phyloP scores from a whole-genome alignment of 2,113 vertebrate genomes.

The Erythrocercus mccallii region DNA sequence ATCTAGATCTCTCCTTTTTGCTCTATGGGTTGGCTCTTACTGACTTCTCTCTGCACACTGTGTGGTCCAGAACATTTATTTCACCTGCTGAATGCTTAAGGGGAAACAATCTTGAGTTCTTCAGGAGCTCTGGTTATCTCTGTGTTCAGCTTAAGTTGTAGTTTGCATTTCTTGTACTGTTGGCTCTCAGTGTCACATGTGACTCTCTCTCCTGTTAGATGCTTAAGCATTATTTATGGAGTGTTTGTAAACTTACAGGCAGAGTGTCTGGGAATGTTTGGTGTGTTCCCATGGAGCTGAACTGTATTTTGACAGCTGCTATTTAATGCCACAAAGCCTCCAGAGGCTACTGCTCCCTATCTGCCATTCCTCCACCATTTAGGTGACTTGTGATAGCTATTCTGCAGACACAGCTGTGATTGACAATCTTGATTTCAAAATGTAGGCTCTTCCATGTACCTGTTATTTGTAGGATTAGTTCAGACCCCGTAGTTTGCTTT shows the following conservation, averaged over 20 bases:
- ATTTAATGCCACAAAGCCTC: background rate
- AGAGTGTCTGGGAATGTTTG: constrained; percentile 13
- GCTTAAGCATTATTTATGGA: background rate
- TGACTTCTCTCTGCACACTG: background rate
- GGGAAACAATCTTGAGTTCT: background rate
- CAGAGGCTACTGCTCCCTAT: background rate
- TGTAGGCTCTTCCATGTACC: background rate
- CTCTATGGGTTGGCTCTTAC: background rate
- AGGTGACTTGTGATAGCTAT: background rate
- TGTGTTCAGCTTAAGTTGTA: background rate
- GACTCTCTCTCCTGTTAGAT: background rate
- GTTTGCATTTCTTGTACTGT: background rate
- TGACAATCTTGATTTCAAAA: background rate
- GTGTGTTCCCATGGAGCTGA: background rate
- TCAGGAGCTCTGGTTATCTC: background rate
- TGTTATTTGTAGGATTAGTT: background rate
- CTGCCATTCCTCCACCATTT: background rate
- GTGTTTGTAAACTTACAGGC: constrained; percentile 10
- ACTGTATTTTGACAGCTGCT: constrained; percentile 25
- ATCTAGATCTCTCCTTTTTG: background rate
- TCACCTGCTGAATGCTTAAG: background rate
- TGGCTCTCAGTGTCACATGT: background rate
- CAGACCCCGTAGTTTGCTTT: background rate
- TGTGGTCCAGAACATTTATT: background rate
- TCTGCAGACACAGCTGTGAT: background rate